Evolutionary conservation across 2,888 invertebrate species (phyloP), one percentile per base, ranked within the genome.

Genomic region (Girardia tigrina): DNA sequence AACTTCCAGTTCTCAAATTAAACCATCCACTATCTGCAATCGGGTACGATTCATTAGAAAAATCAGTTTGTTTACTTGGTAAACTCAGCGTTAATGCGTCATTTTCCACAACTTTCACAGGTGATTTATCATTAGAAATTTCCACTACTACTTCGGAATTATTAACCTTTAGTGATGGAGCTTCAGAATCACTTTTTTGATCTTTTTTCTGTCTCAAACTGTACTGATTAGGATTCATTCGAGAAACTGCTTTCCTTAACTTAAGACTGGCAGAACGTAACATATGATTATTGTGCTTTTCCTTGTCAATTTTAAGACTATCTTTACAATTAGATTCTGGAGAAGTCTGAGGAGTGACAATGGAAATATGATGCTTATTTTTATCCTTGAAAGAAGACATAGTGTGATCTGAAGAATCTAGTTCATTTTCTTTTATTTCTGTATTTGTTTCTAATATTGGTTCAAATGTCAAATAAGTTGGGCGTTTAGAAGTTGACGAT

Each of bases 231-330:
- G 36, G 8, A 36, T 36, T 36, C 8, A 36, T 36, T 36, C 76
- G 76, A 23, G 74, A 36, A n/a, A 75, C 42, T 0, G 76, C 76
- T 20, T 28, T 76, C 29, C 75, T 75, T 1, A 75, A 29, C 12
- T 75, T 75, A 14, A 75, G 28, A 42, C 76, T 75, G 16, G 76
- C 76, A 0, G 76, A 76, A 14, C 76, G 23, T 16, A 36, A 36
- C 16, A 36, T 36, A 16, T 36, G 36, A 36, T 36, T 36, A 16
- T 36, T 36, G 16, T 36, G 36, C 16, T 36, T 36, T n/a, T n/a
- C n/a, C 16, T 36, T 36, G 16, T 36, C 36, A 16, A 36, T 16
- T 16, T 36, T 36, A 8, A 36, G 16, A 36, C 16, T 36, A n/a
- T n/a, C n/a, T n/a, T n/a, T n/a, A 36, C 12, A 36, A 36, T 36